These are phyloP conservation scores for Dryas iulia DNA, from an alignment of 1,140 invertebrate species.

Conservation along the genomic window DNA sequence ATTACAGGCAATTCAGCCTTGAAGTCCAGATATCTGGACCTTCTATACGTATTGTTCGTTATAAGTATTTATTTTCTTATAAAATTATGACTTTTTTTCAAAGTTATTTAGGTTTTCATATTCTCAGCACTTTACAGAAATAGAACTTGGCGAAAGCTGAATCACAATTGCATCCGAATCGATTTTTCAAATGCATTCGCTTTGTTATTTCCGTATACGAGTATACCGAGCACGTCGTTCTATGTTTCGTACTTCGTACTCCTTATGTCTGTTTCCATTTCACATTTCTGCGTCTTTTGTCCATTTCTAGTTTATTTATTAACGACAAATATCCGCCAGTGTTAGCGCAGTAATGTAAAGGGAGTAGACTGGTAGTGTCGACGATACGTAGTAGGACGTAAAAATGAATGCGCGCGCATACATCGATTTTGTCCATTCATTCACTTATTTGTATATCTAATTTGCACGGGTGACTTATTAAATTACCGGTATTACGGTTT, in stretches of 20 bases:
- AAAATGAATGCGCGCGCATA: slow-evolving; percentile 62
- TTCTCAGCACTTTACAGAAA: background rate
- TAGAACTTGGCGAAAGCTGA: background rate
- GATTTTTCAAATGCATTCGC: slow-evolving; percentile 15
- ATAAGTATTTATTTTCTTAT: background rate
- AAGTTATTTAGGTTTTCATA: background rate
- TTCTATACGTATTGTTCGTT: slow-evolving; percentile 9
- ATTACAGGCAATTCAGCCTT: slow-evolving; percentile 60
- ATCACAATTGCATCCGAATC: slow-evolving; percentile 7
- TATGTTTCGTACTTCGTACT: slow-evolving; percentile 10
- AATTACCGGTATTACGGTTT: slow-evolving; percentile 49
- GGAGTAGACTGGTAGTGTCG: slow-evolving; percentile 19
- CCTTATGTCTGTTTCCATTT: background rate
- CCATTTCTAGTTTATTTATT: slow-evolving; percentile 16
- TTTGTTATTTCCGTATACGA: slow-evolving; percentile 16
- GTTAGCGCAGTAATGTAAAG: slow-evolving; percentile 25
- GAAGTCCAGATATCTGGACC: slow-evolving; percentile 61
- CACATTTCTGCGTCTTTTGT: slow-evolving; percentile 5
- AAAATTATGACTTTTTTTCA: background rate
- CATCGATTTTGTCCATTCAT: slow-evolving; percentile 54
- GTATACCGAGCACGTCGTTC: slow-evolving; percentile 1
- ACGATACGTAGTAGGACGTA: slow-evolving; percentile 43
- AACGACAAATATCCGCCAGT: background rate
- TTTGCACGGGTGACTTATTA: slow-evolving; percentile 54
- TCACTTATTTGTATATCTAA: slow-evolving; percentile 50